phyloP scores from a whole-genome alignment of 1,140 invertebrate genomes.

The Leptonema lineaticorne region DNA sequence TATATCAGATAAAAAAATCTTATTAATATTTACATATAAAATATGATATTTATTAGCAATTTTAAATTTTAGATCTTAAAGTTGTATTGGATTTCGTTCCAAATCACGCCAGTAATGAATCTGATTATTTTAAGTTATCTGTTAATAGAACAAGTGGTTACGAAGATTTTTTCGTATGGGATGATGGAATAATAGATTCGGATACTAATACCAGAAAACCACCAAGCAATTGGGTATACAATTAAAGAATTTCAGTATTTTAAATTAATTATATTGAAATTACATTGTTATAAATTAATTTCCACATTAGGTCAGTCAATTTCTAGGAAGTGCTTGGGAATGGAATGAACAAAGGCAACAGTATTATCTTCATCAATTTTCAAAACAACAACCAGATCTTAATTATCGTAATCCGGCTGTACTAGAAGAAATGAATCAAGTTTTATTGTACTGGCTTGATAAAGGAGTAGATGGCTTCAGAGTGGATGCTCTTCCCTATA shows the following conservation, averaged over 20 bases:
- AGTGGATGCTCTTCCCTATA: constrained; percentile 64
- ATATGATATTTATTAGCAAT: constrained; percentile 7
- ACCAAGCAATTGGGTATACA: constrained; percentile 60
- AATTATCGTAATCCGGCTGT: constrained; percentile 64
- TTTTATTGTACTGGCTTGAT: constrained; percentile 64
- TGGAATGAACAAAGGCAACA: constrained; percentile 62
- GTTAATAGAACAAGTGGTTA: constrained; percentile 56
- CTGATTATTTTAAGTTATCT: constrained; percentile 70
- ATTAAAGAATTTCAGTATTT: background rate
- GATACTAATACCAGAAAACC: constrained; percentile 40
- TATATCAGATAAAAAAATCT: background rate
- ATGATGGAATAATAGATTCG: constrained; percentile 48
- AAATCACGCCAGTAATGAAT: constrained; percentile 73
- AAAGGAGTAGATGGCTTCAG: constrained; percentile 72
- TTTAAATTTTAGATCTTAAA: constrained; percentile 38
- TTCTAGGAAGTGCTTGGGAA: constrained; percentile 66
- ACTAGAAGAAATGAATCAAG: constrained; percentile 59
- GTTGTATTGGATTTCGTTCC: constrained; percentile 68
- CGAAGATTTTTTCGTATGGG: constrained; percentile 72
- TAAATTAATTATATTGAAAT: background rate
- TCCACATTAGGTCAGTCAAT: constrained; percentile 50
- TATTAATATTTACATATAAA: background rate
- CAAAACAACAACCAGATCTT: constrained; percentile 65
- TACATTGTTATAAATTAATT: constrained; percentile 16
- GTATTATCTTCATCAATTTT: constrained; percentile 72